A percentile compares a stretch with the other conserved stretches of the same genome.
Conservation (phyloP, 2,888 invertebrate genomes). For the Leptura quadrifasciata region DNA sequence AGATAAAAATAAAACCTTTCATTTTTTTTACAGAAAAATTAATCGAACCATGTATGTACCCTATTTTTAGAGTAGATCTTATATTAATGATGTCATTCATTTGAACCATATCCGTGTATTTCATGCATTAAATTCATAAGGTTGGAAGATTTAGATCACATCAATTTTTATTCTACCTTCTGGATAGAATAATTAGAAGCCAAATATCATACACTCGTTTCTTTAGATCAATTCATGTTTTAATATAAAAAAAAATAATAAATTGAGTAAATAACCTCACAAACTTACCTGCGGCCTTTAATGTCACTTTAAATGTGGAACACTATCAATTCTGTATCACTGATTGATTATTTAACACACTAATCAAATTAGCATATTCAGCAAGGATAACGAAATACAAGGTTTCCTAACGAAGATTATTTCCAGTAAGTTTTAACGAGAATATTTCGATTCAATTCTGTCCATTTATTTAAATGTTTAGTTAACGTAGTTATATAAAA, state of each 20-base stretch:
- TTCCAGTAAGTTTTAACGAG: not conserved
- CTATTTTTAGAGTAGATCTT: too few relatives aligned
- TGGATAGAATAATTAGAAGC: too few relatives aligned
- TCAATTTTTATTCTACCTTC: too few relatives aligned
- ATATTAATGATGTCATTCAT: too few relatives aligned
- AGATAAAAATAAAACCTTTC: too few relatives aligned
- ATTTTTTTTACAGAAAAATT: too few relatives aligned
- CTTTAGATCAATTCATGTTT: not conserved
- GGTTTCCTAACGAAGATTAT: not conserved
- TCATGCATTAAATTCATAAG: too few relatives aligned
- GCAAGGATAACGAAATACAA: not conserved
- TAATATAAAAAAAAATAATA: not conserved
- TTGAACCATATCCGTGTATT: too few relatives aligned
- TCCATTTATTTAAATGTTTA: not conserved
- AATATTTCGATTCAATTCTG: not conserved
- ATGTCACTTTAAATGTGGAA: constrained; percentile 20
- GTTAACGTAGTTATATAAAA: too few relatives aligned
- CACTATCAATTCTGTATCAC: constrained; percentile 10
- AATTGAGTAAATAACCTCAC: not conserved
- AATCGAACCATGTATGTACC: too few relatives aligned
- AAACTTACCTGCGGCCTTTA: constrained; percentile 15
- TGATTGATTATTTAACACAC: not conserved
- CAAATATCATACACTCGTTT: too few relatives aligned
- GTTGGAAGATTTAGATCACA: too few relatives aligned
- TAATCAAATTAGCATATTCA: constrained; percentile 5